Conservation (phyloP, 2,113 vertebrate genomes). For the Orycteropus afer region DNA sequence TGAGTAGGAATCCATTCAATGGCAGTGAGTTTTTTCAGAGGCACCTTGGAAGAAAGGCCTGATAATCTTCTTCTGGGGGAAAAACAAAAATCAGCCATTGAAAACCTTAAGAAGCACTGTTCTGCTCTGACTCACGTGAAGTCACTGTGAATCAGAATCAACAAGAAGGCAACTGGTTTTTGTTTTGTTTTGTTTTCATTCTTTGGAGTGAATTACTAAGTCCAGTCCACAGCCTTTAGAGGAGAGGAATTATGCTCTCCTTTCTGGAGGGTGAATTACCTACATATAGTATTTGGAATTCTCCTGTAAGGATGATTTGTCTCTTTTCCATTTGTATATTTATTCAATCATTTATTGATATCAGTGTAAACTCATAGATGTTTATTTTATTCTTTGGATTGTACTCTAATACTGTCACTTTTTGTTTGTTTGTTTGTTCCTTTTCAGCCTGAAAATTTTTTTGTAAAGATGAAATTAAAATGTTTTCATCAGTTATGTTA, state of each 20-base stretch:
- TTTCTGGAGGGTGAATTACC: not conserved
- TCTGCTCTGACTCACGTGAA: not conserved
- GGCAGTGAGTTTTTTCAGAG: no score
- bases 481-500: conserved; percentile 3
- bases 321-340: not conserved
- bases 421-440: not conserved
- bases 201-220: not conserved
- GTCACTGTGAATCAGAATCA: not conserved
- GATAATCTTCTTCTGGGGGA: not conserved
- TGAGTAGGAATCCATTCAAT: no score
- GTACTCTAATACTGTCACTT: not conserved
- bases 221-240: not conserved
- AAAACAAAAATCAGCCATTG: not conserved
- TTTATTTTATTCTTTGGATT: conserved; percentile 6
- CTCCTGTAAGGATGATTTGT: not conserved
- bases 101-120: not conserved
- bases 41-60: not conserved
- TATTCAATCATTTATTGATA: not conserved
- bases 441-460: not conserved
- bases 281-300: not conserved
- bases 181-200: not conserved
- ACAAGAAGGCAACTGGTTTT: not conserved
- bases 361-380: not conserved
- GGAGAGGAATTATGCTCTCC: not conserved
- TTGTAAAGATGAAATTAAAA: not conserved